Base-by-base conservation (phyloP, 1,140 invertebrate genomes). In the Harlomillsia oculata region DNA sequence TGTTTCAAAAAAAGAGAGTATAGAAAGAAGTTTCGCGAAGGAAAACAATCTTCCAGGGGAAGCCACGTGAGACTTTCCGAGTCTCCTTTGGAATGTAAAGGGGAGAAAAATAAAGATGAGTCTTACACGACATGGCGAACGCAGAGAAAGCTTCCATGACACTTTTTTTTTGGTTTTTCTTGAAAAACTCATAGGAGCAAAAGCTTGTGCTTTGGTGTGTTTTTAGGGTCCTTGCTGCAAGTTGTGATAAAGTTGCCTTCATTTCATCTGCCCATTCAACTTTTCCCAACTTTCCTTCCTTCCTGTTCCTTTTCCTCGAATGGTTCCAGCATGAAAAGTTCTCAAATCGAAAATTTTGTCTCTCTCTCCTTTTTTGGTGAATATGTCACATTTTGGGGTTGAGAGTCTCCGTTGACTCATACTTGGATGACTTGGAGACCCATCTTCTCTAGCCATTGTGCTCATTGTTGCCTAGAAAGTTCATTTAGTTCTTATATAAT, bases 401-500 rank as follows among this genome's bases (percentile, higher is more conserved):
- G 21, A 41, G 39, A 48, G 45, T 48, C 29, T 48, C 25, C 9
- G 39, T 41, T 41, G 13, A 11, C 39, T 41, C 41, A 23, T 18
- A 23, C 26, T 25, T 18, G 41, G 21, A 23, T 3, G 8, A 26
- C 32, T 34, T 48, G 28, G 14, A 18, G 29, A 48, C 45, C 36
- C 45, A 48, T 48, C 45, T 28, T 30, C 30, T 48, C 45, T 32
- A 48, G 28, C 45, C 25, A 48, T 48, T 48, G 28, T 48, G 14
- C 36, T 40, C 32, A 54, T 54, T 54, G 53, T 54, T 54, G 53
- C 46, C 16, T 29, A 43, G 20, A 26, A 46, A 54, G 29, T 54
- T 46, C 53, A 54, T 44, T 54, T 46, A 29, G 23, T 54, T 21
- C 45, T 32, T 48, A 48, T 48, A 54, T 54, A 54, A 54, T 54